Evolutionary conservation across 2,888 invertebrate species (phyloP), one percentile per base, ranked within the genome.

Genomic region (Ischnus inquisitorius): DNA sequence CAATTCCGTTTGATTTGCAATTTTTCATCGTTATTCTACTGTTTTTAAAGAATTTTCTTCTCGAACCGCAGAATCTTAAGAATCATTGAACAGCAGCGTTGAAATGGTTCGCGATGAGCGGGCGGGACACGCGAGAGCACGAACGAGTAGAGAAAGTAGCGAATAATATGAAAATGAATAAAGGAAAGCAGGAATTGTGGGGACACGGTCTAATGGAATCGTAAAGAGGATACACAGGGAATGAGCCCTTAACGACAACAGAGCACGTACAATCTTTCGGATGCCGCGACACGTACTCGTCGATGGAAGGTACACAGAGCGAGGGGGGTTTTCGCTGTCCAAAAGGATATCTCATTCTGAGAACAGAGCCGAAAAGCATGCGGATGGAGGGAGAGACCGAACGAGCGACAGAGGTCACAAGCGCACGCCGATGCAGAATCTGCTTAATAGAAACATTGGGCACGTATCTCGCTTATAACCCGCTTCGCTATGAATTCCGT

Each of bases 361-460:
- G 16, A 71, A 60, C 41, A 41, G 76, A 79, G 71, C 28, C 34
- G 43, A 71, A 76, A 76, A 60, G 57, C 57, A 62, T 4, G 39
- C n/a, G 60, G 48, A 16, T 16, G 19, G 28, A 22, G 41, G 25
- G 6, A 41, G 19, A 3, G 34, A 28, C 57, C 25, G 62, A 22
- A 28, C 22, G 57, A 57, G 57, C 12, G 22, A 28, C 22, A 19
- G 74, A 62, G 46, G 72, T 41, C 25, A 19, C 48, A 25, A 12
- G 19, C 62, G 60, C 28, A 65, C 43, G 14, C 54, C 34, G 25
- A 34, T 34, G 57, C 46, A 46, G 46, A 71, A 46, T 48, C 57
- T 46, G 77, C 65, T 79, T 83, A 79, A 83, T 79, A 79, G 79
- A 83, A 83, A 83, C 79, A 83, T 83, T 76, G 79, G n/a, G 76